phyloP scores from a whole-genome alignment of 2,113 vertebrate species.

The Ellobius talpinus region DNA sequence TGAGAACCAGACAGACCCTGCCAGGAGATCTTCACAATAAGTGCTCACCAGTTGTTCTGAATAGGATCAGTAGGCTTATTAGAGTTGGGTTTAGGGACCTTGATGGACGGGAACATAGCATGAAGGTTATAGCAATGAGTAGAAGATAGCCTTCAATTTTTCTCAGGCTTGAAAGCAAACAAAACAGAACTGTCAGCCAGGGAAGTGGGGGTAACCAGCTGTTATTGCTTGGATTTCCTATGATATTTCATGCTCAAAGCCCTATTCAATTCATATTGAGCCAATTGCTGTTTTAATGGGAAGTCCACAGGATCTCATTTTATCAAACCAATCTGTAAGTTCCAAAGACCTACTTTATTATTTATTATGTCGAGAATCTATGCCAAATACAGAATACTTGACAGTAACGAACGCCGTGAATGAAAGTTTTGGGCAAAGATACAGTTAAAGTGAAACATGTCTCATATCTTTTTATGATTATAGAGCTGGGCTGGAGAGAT shows the following conservation, averaged over 20 bases:
- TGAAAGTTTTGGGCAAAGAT: not conserved
- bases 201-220: not conserved
- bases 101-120: not conserved
- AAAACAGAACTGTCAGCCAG: not conserved
- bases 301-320: not conserved
- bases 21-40: not conserved
- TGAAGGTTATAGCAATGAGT: not conserved
- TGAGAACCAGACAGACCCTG: not conserved
- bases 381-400: not conserved
- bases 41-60: not conserved
- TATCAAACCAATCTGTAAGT: not conserved
- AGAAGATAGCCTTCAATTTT: not conserved
- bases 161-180: not conserved
- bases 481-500: not conserved
- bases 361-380: not conserved
- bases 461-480: not conserved
- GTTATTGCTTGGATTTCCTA: slow-evolving; percentile 14
- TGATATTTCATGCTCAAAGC: not conserved
- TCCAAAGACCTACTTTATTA: slow-evolving; percentile 11
- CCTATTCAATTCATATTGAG: not conserved
- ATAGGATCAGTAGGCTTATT: not conserved
- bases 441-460: not conserved
- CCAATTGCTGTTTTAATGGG: slow-evolving; percentile 40
- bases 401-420: not conserved
- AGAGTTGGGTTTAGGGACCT: not conserved